Percentiles rank a stretch among this genome's conserved stretches.
Evolutionary conservation across 1,140 invertebrate species (phyloP).

Genomic region (Caenorhabditis remanei): DNA sequence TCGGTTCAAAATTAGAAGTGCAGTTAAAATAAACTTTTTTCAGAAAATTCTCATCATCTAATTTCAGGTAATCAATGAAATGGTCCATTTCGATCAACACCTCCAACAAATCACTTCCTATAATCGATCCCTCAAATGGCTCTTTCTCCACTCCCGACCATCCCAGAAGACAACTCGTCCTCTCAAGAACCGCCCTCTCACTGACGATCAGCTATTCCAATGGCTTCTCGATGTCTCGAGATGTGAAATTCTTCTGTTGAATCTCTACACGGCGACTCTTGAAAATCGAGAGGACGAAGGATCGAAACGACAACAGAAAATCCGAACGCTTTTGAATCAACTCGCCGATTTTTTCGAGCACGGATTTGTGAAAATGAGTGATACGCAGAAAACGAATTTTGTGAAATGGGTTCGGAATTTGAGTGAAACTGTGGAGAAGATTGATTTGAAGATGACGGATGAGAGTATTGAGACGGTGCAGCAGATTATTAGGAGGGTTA

Average conservation of each 20-base stretch:
- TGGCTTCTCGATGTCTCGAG: constrained; percentile 31
- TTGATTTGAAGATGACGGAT: neutral
- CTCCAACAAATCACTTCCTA: neutral
- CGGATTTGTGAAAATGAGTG: constrained; percentile 12
- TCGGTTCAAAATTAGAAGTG: too few species aligned
- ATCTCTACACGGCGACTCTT: constrained; percentile 8
- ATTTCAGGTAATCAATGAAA: constrained; percentile 38
- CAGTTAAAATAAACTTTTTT: too few species aligned
- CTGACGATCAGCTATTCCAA: constrained; percentile 27
- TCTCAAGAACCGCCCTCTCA: constrained; percentile 11
- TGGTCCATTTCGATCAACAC: constrained; percentile 9
- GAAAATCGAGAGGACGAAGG: constrained; percentile 12
- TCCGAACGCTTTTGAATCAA: constrained; percentile 10
- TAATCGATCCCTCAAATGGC: constrained; percentile 52
- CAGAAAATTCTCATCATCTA: neutral
- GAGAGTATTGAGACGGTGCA: constrained; percentile 1
- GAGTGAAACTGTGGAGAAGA: constrained; percentile 18
- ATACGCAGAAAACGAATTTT: constrained; percentile 6
- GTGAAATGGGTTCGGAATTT: constrained; percentile 17
- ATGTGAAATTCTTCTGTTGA: constrained; percentile 3
- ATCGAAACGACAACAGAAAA: neutral
- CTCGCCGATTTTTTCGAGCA: constrained; percentile 32
- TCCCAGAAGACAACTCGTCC: constrained; percentile 6
- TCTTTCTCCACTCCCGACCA: constrained; percentile 43
- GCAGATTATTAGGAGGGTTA: constrained; percentile 16